Percentiles rank a stretch among this genome's conserved stretches.
Conservation (phyloP, 2,797 vertebrate genomes). For the Babyrousa celebensis region DNA sequence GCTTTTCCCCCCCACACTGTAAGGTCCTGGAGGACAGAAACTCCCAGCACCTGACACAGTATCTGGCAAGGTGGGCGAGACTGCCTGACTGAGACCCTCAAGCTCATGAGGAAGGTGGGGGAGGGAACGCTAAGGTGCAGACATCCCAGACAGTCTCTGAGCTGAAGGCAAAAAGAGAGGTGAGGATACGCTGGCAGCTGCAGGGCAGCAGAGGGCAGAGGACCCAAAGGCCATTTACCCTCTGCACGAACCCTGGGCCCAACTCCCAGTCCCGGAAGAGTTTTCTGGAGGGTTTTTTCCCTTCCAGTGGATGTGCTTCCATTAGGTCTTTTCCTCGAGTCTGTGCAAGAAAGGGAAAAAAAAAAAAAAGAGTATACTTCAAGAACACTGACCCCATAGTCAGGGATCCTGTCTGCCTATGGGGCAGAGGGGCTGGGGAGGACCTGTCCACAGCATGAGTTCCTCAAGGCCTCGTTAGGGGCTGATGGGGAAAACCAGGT, state of each 20-base stretch:
- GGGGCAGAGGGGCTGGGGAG: neutral
- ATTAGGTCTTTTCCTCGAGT: neutral
- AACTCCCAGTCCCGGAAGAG: neutral
- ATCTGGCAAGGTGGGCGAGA: neutral
- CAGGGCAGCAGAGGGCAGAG: neutral
- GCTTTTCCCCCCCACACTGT: neutral
- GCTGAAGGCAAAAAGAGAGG: neutral
- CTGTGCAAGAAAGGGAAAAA: neutral
- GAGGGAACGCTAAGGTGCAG: neutral
- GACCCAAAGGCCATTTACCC: neutral
- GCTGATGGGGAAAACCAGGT: rapidly evolving
- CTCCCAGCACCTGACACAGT: neutral
- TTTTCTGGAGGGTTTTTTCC: neutral
- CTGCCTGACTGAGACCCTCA: neutral
- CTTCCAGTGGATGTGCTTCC: neutral
- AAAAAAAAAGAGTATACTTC: neutral
- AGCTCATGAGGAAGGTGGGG: neutral
- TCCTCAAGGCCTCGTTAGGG: neutral
- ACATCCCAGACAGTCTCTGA: neutral
- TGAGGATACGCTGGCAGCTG: too few relatives aligned
- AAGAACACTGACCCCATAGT: neutral
- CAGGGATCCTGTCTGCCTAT: neutral
- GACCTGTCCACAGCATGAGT: rapidly evolving
- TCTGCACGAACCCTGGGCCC: neutral
- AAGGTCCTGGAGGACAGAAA: neutral